Conservation (phyloP, 2,113 vertebrate genomes). For the Lycaon pictus region DNA sequence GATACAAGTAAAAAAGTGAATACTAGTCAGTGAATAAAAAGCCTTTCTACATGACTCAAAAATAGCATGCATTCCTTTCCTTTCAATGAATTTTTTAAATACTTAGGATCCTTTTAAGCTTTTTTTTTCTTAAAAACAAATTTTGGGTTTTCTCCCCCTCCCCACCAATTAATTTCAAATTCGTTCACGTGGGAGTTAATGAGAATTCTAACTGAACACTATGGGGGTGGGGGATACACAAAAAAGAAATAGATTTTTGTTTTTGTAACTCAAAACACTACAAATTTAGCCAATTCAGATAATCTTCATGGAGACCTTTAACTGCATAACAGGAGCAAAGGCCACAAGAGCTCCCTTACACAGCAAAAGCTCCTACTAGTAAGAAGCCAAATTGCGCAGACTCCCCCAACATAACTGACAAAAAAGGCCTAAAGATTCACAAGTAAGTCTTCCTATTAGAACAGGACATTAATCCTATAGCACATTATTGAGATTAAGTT, state of each 20-base stretch:
- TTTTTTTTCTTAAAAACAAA: background rate
- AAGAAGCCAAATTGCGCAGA: background rate
- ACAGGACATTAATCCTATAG: conserved; percentile 22
- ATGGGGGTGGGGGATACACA: background rate
- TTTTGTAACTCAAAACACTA: background rate
- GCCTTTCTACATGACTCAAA: conserved; percentile 39
- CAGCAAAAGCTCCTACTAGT: background rate
- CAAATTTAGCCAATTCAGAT: conserved; percentile 22
- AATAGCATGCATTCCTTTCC: conserved; percentile 31
- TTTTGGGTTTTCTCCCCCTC: background rate
- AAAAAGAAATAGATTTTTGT: background rate
- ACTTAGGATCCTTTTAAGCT: background rate
- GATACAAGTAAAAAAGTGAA: conserved; percentile 32
- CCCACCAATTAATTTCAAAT: conserved; percentile 50
- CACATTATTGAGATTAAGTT: conserved; percentile 63
- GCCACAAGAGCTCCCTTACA: background rate
- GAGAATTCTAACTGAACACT: conserved; percentile 46
- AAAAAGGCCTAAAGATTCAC: background rate
- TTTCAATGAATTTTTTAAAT: conserved; percentile 35
- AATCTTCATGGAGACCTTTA: background rate
- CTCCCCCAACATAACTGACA: background rate
- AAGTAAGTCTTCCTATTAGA: conserved; percentile 46
- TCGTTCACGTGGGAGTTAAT: conserved; percentile 31
- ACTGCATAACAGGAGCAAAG: background rate
- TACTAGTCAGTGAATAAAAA: conserved; percentile 43